phyloP scores from a whole-genome alignment of 1,140 invertebrate species.

The Ceratoteleas bidentatus region DNA sequence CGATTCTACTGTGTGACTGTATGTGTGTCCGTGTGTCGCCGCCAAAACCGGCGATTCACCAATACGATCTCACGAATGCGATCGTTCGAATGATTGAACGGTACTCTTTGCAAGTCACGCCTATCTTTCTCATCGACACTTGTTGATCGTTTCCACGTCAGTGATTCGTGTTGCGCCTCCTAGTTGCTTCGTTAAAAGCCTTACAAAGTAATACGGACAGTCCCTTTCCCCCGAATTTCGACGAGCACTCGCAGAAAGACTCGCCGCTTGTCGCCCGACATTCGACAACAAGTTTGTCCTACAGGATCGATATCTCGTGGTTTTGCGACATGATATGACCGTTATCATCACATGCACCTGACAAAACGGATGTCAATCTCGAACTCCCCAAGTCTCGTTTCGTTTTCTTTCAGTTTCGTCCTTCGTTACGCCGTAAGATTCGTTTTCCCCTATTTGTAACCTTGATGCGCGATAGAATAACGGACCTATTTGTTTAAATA shows the following conservation, averaged over 20 bases:
- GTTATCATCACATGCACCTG: conserved; percentile 57
- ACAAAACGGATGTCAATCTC: conserved; percentile 77
- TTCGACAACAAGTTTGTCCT: conserved; percentile 62
- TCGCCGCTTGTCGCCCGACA: conserved; percentile 30
- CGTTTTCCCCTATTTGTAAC: conserved; percentile 55
- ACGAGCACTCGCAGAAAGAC: conserved; percentile 66
- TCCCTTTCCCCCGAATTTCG: conserved; percentile 46
- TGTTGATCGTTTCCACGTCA: conserved; percentile 21
- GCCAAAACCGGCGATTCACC: not conserved
- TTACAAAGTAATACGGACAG: conserved; percentile 52
- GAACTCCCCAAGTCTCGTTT: conserved; percentile 40
- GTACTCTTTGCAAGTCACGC: conserved; percentile 65
- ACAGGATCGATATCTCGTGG: conserved; percentile 50
- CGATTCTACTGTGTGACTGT: conserved; percentile 19
- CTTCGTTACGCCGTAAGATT: not conserved
- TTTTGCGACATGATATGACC: conserved; percentile 71
- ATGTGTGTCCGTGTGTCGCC: conserved; percentile 10
- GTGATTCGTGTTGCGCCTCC: conserved; percentile 7
- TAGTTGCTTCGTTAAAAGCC: conserved; percentile 16
- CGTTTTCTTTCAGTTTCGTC: conserved; percentile 50
- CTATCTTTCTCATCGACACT: conserved; percentile 78
- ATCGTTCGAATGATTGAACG: not conserved
- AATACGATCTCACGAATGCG: conserved; percentile 13
- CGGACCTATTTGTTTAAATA: conserved; percentile 76
- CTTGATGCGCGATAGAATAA: conserved; percentile 75